Evolutionary conservation across 2,113 vertebrate species (phyloP), one percentile per base, ranked within the genome.

Genomic region (Osmerus mordax): DNA sequence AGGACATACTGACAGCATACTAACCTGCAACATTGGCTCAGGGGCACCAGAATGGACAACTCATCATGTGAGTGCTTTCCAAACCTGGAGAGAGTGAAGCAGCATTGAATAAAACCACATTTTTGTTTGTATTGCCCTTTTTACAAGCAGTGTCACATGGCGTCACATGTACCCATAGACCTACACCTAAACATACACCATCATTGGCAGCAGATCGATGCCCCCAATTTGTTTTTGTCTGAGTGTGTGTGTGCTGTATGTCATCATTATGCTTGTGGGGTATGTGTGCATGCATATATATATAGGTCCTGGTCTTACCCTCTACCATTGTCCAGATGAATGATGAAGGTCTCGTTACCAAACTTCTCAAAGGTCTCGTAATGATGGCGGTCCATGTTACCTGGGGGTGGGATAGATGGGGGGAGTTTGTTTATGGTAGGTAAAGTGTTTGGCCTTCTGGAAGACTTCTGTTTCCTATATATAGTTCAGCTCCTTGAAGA

Each of bases 321-420:
- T 91, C 97, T 91, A 84, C 97, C 97, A 0, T 99, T 99, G 87
- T 99, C 97, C 64, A 99, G 88, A 81, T 99, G 97, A 88, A 99
- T 98, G 73, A 99, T 96, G 80, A 99, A 99, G 0, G 97, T 97
- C 72, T 97, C 93, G 0, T 99, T 99, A 71, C 97, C 97, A 80
- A 99, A 99, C 89, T 98, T 99, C 89, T 99, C 97, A 67, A 99
- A 99, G 0, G 97, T 99, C 84, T 99, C 97, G 0, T 99, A 99
- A 87, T 99, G 97, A 78, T 99, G 97, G n/a, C 97, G 95, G 84
- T 99, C 97, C 97, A 99, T 99, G 83, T 99, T 99, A 51, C 97
- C 97, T 99, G 78, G 28, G 3, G 0, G 62, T 9, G 62, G 36
- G n/a, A 83, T 9, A 47, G 32, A 7, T 36, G 41, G 41, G 41